Base-by-base conservation (phyloP, 1,140 invertebrate genomes). In the Halotydeus destructor region DNA sequence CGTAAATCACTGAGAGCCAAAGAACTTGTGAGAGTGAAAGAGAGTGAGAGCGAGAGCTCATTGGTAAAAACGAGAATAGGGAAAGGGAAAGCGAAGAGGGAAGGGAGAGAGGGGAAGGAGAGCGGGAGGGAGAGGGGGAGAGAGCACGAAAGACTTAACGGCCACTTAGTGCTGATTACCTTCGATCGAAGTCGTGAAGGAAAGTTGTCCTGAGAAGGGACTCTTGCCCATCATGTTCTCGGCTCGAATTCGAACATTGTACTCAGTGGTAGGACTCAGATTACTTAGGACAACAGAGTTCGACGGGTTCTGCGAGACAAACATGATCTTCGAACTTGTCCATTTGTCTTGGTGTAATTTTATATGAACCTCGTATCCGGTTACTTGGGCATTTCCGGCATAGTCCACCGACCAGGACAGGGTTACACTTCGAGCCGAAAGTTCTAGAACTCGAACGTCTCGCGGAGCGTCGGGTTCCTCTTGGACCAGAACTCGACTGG, bases 181-280 rank as follows among this genome's bases (percentile, higher is more conserved):
- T 74, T 94, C 86, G 64, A 93, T 86, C 23, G 82, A 78, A 28
- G 86, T 91, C 38, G 83, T 85, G 42, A 91, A 84, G 1, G 79
- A 82, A 0, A 94, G 78, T 11, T 78, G 78, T 50, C 84, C 77
- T 2, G 84, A 91, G 0, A 85, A 81, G 53, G 82, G 75, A 6
- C 84, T 86, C 2, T 74, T 71, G 18, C 88, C 88, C 48, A 96
- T 76, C 60, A 83, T 78, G 58, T 96, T 96, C 62, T 88, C 80
- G 44, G 85, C 88, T 9, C 86, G 75, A 47, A 94, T 81, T 38
- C 86, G 67, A 41, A 94, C 71, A 53, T 89, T 78, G 57, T 94
- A 96, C 1, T 78, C 79, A 0, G 81, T 88, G 3, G 85, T 79
- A 16, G 89, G 86, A 53, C 76, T 70, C 1, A 96, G 49, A 22